Conservation (phyloP, 2,113 vertebrate species). For the Cricetomys ansorgei region DNA sequence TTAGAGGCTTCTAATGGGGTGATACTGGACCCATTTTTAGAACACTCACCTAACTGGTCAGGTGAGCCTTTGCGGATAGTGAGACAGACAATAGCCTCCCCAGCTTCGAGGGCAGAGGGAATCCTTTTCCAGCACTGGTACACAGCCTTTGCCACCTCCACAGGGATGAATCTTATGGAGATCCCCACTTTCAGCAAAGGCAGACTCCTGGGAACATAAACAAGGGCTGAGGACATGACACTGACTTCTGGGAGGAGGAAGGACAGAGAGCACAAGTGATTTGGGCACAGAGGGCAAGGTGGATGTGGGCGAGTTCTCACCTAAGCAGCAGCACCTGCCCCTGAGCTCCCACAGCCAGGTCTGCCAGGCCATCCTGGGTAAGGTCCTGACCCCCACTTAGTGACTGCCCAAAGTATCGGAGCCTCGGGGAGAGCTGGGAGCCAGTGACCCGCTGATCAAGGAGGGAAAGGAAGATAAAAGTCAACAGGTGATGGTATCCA, state of each 20-base stretch:
- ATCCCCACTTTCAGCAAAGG: conserved; percentile 84
- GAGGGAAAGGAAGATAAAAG: background rate
- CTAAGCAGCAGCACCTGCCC: conserved; percentile 87
- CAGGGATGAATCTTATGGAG: conserved; percentile 83
- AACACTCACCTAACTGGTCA: conserved; percentile 79
- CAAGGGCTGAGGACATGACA: background rate
- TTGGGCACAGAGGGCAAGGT: accelerated
- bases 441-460: conserved; percentile 85
- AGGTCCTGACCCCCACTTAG: conserved; percentile 88
- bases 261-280: background rate
- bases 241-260: no score
- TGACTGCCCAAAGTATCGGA: conserved; percentile 90
- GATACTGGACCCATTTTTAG: background rate
- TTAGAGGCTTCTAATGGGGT: background rate
- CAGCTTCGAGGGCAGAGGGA: background rate
- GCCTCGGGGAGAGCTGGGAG: conserved; percentile 34
- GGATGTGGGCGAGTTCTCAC: conserved; percentile 74
- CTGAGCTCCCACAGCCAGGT: conserved; percentile 88
- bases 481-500: background rate
- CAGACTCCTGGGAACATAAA: conserved; percentile 84
- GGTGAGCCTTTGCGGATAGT: conserved; percentile 71
- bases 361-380: conserved; percentile 87
- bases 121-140: conserved; percentile 76
- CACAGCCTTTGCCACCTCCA: conserved; percentile 78
- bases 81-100: conserved; percentile 81